Evolutionary conservation across 2,888 invertebrate genomes (phyloP).

Genomic region (Gerris lacustris): DNA sequence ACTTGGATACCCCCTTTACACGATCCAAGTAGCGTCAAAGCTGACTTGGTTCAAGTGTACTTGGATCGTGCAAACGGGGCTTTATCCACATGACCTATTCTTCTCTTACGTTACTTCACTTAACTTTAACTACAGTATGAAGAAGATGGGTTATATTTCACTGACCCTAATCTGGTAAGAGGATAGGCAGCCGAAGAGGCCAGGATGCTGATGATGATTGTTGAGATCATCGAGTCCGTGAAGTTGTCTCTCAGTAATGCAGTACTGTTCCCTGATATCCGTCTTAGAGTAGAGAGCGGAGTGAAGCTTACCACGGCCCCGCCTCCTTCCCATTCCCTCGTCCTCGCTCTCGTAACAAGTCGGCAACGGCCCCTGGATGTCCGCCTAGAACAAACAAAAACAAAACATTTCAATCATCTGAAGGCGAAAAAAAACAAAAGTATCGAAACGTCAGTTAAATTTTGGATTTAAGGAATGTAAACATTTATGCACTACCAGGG

Average conservation of each 20-base stretch:
- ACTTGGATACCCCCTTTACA: too few relatives aligned
- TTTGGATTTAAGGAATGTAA: too few relatives aligned
- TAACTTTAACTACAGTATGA: too few relatives aligned
- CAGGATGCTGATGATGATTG: conserved; percentile 39
- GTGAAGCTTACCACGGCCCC: conserved; percentile 33
- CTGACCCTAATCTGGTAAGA: conserved; percentile 33
- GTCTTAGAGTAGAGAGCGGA: conserved; percentile 66
- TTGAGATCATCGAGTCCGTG: conserved; percentile 56
- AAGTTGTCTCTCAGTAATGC: conserved; percentile 80
- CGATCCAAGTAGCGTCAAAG: too few relatives aligned
- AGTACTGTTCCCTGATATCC: conserved; percentile 87
- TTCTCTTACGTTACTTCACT: too few relatives aligned
- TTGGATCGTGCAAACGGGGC: too few relatives aligned
- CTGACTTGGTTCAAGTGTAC: too few relatives aligned
- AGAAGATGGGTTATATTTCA: background rate
- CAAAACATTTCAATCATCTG: conserved; percentile 16
- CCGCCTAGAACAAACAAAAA: conserved; percentile 43
- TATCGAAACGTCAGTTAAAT: background rate
- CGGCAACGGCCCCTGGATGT: conserved; percentile 52
- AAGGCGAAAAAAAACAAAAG: conserved; percentile 18
- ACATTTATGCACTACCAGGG: too few relatives aligned
- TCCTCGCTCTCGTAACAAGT: conserved; percentile 63
- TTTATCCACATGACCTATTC: too few relatives aligned
- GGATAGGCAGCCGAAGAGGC: conserved; percentile 78
- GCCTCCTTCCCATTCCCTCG: conserved; percentile 34